A percentile compares a stretch with the other conserved stretches of the same genome.
These are phyloP conservation scores for Phortica okadai DNA, from an alignment of 2,888 invertebrate genomes.

Conservation along the genomic window DNA sequence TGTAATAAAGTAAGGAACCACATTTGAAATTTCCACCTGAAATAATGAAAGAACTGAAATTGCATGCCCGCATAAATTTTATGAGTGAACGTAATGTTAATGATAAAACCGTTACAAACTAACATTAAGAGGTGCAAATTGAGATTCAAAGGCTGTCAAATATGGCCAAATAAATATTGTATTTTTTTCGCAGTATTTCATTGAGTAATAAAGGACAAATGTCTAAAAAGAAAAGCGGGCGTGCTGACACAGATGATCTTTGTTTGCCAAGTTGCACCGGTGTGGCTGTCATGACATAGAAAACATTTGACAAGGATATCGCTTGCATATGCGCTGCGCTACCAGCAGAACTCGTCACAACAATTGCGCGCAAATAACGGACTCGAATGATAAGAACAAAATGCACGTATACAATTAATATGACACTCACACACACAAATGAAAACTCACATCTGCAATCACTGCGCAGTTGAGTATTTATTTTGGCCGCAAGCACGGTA, in stretches of 20 bases:
- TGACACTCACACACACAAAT: not conserved
- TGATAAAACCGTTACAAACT: not conserved
- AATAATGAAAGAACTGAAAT: not conserved
- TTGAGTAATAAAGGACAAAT: too few species aligned
- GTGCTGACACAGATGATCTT: not conserved
- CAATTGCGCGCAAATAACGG: constrained; percentile 8
- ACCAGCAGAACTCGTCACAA: constrained; percentile 31
- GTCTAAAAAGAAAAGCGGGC: too few species aligned
- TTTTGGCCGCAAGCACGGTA: constrained; percentile 27
- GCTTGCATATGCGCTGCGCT: not conserved
- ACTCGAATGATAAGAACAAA: not conserved
- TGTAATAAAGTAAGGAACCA: too few species aligned
- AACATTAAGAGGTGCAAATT: not conserved
- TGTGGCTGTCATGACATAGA: not conserved
- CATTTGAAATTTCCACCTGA: not conserved
- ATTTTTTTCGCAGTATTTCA: not conserved
- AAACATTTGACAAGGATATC: constrained; percentile 15
- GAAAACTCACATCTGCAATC: too few species aligned
- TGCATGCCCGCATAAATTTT: not conserved
- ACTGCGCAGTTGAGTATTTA: constrained; percentile 2
- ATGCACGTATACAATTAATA: not conserved
- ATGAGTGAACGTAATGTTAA: not conserved
- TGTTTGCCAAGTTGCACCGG: not conserved
- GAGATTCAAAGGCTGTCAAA: too few species aligned
- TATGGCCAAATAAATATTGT: too few species aligned